These are phyloP conservation scores for Zaprionus vittiger DNA, from an alignment of 1,140 invertebrate species.

Conservation along the genomic window DNA sequence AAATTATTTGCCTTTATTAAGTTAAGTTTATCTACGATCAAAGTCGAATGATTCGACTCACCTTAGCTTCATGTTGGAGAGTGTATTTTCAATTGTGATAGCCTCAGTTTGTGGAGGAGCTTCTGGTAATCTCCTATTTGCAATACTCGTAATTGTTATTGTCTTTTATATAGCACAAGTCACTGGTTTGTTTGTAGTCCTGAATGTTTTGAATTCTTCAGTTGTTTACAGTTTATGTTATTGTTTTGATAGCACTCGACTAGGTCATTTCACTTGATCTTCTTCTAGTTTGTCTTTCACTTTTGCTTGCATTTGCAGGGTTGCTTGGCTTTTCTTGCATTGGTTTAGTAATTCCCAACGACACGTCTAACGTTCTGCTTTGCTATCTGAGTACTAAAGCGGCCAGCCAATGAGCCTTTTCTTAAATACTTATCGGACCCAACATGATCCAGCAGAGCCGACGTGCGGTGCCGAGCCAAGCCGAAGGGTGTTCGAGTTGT, in stretches of 20 bases:
- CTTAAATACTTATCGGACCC: conserved; percentile 62
- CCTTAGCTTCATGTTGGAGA: conserved; percentile 72
- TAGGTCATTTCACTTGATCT: conserved; percentile 29
- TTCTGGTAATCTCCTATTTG: conserved; percentile 10
- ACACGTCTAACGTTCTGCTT: conserved; percentile 70
- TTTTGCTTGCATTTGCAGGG: conserved; percentile 19
- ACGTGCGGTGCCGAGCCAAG: background rate
- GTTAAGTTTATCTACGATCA: conserved; percentile 10
- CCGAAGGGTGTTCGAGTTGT: background rate
- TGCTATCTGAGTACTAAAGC: conserved; percentile 68
- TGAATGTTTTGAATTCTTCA: conserved; percentile 61
- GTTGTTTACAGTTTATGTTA: conserved; percentile 64
- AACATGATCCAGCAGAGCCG: background rate
- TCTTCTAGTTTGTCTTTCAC: conserved; percentile 21
- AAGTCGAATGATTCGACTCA: conserved; percentile 26
- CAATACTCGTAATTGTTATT: conserved; percentile 23
- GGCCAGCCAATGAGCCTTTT: conserved; percentile 39
- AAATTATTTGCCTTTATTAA: conserved; percentile 9
- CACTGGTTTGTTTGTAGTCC: conserved; percentile 41
- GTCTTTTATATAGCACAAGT: conserved; percentile 27
- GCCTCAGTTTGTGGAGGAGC: conserved; percentile 27
- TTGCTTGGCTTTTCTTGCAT: background rate
- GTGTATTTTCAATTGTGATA: conserved; percentile 64
- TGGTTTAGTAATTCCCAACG: background rate
- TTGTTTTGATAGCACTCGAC: conserved; percentile 70